Percentiles rank a stretch among this genome's conserved stretches.
Conservation (phyloP, 1,140 invertebrate species). For the Drosophila elegans region DNA sequence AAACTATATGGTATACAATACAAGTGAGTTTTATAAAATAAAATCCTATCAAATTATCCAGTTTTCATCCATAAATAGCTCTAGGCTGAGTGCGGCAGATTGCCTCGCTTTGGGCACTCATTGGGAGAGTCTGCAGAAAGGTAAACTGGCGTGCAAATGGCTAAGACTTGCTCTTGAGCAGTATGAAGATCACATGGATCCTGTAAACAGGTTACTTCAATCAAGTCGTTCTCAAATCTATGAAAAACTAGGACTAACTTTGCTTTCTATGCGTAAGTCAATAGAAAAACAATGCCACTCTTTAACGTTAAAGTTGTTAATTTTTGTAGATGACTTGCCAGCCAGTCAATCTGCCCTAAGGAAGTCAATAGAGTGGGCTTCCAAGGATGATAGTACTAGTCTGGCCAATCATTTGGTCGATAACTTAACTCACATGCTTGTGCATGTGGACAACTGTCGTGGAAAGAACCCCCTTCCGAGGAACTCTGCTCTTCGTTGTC, state of each 20-base stretch:
- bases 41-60: accelerated
- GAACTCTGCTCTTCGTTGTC: constrained; percentile 88
- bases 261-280: constrained; percentile 10
- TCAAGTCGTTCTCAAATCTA: constrained; percentile 25
- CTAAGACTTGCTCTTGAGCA: constrained; percentile 28
- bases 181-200: constrained; percentile 24
- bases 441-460: constrained; percentile 29
- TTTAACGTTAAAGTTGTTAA: neutral
- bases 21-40: constrained; percentile 19
- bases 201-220: constrained; percentile 22
- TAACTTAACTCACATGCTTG: constrained; percentile 6
- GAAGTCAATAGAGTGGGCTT: constrained; percentile 2
- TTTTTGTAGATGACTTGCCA: constrained; percentile 2
- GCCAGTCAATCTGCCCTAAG: neutral
- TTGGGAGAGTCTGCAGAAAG: neutral
- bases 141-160: constrained; percentile 22
- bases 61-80: constrained; percentile 3
- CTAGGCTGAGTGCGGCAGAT: constrained; percentile 34
- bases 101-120: constrained; percentile 40
- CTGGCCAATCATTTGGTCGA: constrained; percentile 4
- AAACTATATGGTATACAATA: constrained; percentile 27
- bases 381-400: neutral
- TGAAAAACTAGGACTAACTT: constrained; percentile 10
- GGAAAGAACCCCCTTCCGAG: constrained; percentile 11
- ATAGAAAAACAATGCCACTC: no score